A percentile compares a stretch with the other conserved stretches of the same genome.
Conservation (phyloP, 2,888 invertebrate genomes). For the Phalera bucephala region DNA sequence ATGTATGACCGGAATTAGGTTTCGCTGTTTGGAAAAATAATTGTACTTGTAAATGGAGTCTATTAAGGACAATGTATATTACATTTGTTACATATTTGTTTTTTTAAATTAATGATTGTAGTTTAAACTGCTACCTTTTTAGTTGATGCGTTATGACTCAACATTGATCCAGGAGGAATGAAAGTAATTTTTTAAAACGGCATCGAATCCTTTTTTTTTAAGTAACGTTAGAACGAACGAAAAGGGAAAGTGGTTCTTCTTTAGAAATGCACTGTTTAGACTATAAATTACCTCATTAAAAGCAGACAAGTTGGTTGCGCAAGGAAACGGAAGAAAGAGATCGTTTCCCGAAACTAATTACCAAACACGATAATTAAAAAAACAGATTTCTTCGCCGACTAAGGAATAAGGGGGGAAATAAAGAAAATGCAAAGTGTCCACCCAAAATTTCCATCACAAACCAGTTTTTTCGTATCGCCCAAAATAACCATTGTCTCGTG, state of each 20-base stretch:
- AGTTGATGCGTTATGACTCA: too few relatives aligned
- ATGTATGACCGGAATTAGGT: conserved; percentile 34
- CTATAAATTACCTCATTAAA: conserved; percentile 77
- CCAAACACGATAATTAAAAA: conserved; percentile 82
- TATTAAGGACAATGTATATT: too few relatives aligned
- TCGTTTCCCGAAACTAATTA: conserved; percentile 81
- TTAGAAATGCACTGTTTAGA: conserved; percentile 36
- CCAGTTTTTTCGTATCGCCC: conserved; percentile 74
- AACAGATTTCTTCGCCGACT: conserved; percentile 70
- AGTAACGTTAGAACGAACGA: too few relatives aligned
- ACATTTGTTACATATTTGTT: too few relatives aligned
- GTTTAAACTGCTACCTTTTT: too few relatives aligned
- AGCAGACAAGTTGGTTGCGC: conserved; percentile 70
- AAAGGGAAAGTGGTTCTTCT: conserved; percentile 2
- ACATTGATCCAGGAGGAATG: too few relatives aligned
- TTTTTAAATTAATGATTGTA: too few relatives aligned
- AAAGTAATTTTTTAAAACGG: too few relatives aligned
- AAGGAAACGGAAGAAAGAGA: conserved; percentile 67
- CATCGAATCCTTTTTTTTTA: too few relatives aligned
- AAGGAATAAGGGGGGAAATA: conserved; percentile 65
- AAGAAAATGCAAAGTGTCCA: conserved; percentile 81
- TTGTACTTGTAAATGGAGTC: conserved; percentile 8
- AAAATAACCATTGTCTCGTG: conserved; percentile 79
- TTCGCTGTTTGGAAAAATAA: conserved; percentile 12
- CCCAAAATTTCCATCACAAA: conserved; percentile 80